A percentile compares a stretch with the other conserved stretches of the same genome.
Conservation (phyloP, 2,888 invertebrate genomes). For the Nycteola revayana region DNA sequence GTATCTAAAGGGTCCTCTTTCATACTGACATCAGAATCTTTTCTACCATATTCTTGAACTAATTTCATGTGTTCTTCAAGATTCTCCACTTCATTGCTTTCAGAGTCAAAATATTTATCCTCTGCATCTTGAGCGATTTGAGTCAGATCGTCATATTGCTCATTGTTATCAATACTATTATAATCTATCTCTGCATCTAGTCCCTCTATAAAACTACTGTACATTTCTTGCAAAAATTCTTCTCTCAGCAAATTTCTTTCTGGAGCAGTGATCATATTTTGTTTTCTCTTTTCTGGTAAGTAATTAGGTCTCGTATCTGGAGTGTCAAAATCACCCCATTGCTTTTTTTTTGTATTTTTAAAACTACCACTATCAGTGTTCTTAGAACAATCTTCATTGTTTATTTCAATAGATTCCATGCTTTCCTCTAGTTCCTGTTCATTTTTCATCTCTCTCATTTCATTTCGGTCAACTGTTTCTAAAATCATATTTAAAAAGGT, state of each 20-base stretch:
- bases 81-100: constrained; percentile 84
- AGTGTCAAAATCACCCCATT: constrained; percentile 82
- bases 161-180: constrained; percentile 89
- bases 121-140: constrained; percentile 89
- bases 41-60: constrained; percentile 56
- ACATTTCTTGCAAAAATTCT: constrained; percentile 93
- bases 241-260: constrained; percentile 86
- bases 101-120: constrained; percentile 95
- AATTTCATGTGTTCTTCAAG: constrained; percentile 66
- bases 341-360: constrained; percentile 43
- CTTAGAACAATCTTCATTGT: constrained; percentile 26
- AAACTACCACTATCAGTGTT: constrained; percentile 32
- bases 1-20: constrained; percentile 87
- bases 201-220: constrained; percentile 91
- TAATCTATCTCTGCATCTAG: constrained; percentile 93
- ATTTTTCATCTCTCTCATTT: constrained; percentile 83
- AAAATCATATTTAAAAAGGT: constrained; percentile 90
- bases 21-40: constrained; percentile 33
- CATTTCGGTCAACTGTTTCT: constrained; percentile 89
- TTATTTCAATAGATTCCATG: constrained; percentile 50
- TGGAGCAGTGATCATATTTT: constrained; percentile 71
- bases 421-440: constrained; percentile 84
- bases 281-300: constrained; percentile 53
- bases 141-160: constrained; percentile 89
- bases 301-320: constrained; percentile 52